A percentile compares a stretch with the other conserved stretches of the same genome.
Evolutionary conservation across 2,113 vertebrate species (phyloP).

Genomic region (rat (Rattus norvegicus)): DNA sequence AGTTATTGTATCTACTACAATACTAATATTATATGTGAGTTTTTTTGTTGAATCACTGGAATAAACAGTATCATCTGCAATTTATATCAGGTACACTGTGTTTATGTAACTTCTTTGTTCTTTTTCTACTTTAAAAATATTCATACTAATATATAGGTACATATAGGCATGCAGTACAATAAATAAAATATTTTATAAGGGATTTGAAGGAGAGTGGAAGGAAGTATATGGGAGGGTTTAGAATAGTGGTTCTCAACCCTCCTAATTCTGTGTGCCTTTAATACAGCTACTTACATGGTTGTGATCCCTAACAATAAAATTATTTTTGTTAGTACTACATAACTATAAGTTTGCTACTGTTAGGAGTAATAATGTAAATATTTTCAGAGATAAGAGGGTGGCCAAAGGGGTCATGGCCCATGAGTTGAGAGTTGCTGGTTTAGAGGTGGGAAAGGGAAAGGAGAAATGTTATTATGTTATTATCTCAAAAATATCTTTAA

Average conservation of each 20-base stretch:
- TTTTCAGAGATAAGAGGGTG: no score
- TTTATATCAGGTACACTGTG: not conserved
- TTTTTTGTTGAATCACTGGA: not conserved
- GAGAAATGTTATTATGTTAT: not conserved
- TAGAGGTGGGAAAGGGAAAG: not conserved
- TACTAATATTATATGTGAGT: not conserved
- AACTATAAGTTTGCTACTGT: no score
- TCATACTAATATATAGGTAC: not conserved
- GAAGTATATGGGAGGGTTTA: not conserved
- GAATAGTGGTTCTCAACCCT: not conserved
- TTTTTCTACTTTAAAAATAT: not conserved
- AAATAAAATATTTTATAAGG: rapidly evolving
- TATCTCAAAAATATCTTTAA: not conserved
- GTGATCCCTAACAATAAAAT: no score
- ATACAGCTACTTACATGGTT: not conserved
- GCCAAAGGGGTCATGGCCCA: no score
- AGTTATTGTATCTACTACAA: not conserved
- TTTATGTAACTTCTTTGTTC: not conserved
- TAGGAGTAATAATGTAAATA: no score
- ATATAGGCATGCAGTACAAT: not conserved
- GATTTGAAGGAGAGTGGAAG: not conserved
- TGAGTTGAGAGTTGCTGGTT: no score
- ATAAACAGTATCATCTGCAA: not conserved
- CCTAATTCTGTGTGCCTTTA: not conserved
- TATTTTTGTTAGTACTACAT: no score